Conservation (phyloP, 2,888 invertebrate genomes). For the Microplitis manilae region DNA sequence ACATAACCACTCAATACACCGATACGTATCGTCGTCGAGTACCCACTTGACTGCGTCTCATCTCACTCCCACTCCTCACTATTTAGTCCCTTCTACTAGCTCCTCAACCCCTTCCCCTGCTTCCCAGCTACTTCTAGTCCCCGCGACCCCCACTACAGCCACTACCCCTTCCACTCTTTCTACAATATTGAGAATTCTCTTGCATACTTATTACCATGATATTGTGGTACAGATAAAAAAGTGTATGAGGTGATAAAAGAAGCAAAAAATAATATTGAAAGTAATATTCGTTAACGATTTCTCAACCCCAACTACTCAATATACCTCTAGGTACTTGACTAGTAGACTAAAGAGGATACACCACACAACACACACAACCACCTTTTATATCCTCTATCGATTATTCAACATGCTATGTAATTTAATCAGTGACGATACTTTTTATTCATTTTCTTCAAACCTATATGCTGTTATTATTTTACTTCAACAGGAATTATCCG, state of each 20-base stretch:
- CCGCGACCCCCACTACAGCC: neutral
- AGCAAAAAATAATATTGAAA: neutral
- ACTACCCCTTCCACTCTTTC: neutral
- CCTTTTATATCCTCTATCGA: constrained; percentile 48
- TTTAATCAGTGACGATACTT: constrained; percentile 53
- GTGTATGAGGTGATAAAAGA: neutral
- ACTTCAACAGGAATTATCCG: too few relatives aligned
- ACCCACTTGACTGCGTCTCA: neutral
- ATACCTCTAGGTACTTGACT: neutral
- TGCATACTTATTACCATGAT: neutral
- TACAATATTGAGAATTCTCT: neutral
- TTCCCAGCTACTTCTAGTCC: neutral
- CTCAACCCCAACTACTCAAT: constrained; percentile 25
- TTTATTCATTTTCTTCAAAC: constrained; percentile 35
- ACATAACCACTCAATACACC: neutral
- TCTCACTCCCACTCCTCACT: neutral
- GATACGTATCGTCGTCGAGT: neutral
- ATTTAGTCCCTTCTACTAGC: neutral
- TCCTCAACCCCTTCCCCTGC: neutral
- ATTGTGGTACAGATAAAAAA: neutral
- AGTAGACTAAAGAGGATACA: constrained; percentile 10
- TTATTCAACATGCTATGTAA: constrained; percentile 53
- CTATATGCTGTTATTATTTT: constrained; percentile 30
- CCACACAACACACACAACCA: constrained; percentile 18
- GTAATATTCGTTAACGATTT: constrained; percentile 47